Percentiles rank a stretch among this genome's conserved stretches.
Evolutionary conservation across 1,140 invertebrate species (phyloP).

Genomic region (Habropoda laboriosa): DNA sequence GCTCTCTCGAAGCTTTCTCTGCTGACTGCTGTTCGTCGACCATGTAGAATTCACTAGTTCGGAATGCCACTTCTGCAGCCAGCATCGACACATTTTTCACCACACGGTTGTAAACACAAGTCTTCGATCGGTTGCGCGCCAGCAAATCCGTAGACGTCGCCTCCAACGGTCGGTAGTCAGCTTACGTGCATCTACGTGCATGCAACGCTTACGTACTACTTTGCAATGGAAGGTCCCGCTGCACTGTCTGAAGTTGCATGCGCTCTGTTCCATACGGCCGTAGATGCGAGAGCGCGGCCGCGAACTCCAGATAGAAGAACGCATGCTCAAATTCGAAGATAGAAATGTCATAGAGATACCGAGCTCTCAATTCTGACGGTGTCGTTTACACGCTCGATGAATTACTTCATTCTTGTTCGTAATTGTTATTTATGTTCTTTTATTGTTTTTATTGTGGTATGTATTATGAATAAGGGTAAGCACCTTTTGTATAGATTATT

Average conservation of each 20-base stretch:
- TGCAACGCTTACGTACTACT: conserved; percentile 31
- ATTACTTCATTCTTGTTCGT: not conserved
- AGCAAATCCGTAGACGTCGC: not conserved
- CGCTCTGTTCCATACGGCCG: not conserved
- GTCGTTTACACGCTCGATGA: not conserved
- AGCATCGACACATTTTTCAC: conserved; percentile 53
- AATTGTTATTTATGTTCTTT: too few relatives aligned
- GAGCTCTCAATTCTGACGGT: not conserved
- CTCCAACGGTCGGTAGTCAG: not conserved
- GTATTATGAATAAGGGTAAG: not conserved
- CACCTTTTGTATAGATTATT: too few relatives aligned
- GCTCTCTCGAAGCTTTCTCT: not conserved
- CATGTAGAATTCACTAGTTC: not conserved
- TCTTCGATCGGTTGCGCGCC: not conserved
- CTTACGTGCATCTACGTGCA: not conserved
- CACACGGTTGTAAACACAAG: not conserved
- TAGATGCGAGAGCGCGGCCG: conserved; percentile 1
- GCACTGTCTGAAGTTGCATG: conserved; percentile 48
- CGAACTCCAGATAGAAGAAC: not conserved
- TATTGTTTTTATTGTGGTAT: not conserved
- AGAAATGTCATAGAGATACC: not conserved
- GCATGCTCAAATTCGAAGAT: conserved; percentile 32
- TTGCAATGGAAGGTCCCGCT: conserved; percentile 39
- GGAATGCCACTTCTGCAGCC: conserved; percentile 5
- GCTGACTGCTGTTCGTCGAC: not conserved